Evolutionary conservation across 2,113 vertebrate species (phyloP), one percentile per base, ranked within the genome.

Genomic region (Nesoenas mayeri): DNA sequence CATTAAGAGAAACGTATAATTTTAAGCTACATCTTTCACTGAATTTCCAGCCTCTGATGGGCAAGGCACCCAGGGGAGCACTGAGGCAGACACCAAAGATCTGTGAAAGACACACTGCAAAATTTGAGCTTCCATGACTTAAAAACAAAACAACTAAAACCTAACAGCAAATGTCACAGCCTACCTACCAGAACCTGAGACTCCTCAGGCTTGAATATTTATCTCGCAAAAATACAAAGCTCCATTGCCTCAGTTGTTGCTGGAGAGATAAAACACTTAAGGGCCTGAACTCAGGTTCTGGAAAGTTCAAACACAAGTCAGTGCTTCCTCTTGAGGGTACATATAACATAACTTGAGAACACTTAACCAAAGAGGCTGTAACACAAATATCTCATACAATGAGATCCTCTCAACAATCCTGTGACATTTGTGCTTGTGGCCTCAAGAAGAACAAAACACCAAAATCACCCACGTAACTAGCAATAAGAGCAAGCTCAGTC

Each of bases 401-500:
- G 22, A 51, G 38, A 90, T 38, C 38, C 34, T 80, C 65, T 34
- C n/a, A 85, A 62, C 17, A 44, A 21, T n/a, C 38, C 38, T 74
- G 38, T 54, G 28, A 85, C 29, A 29, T 62, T 38, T 84, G 53
- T 13, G 12, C 12, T 58, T 50, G 42, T 32, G 65, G 32, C 22
- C 29, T 34, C 11, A 0, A 25, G 26, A 91, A 62, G 50, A 92
- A 69, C 48, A n/a, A 57, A 61, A 57, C 78, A 6, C 1, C 10
- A 16, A 89, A 82, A 9, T 0, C n/a, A 74, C 5, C 3, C 29
- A 54, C 0, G 0, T 29, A 83, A 57, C 11, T 32, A 66, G 47
- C 36, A 80, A 77, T 1, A 67, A 25, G 67, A 88, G 87, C 79
- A 80, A 83, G 84, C 7, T 81, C 40, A 24, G 44, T 34, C 40